Evolutionary conservation across 2,888 invertebrate species (phyloP).

Genomic region (Lydus trimaculatus): DNA sequence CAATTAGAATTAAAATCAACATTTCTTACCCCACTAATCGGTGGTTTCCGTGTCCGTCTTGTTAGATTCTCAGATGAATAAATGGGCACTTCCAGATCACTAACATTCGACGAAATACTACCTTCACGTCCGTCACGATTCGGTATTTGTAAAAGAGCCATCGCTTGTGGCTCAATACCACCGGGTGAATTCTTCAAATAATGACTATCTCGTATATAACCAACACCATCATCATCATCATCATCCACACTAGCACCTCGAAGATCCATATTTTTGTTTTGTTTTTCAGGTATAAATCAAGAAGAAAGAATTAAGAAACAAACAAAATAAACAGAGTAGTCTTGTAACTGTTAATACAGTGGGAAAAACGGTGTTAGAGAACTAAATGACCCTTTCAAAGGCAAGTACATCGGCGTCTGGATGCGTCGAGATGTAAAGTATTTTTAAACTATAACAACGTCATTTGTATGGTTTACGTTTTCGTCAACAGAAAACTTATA

Average conservation of each 20-base stretch:
- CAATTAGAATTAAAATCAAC: no score
- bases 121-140: constrained; percentile 53
- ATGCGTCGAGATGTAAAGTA: constrained; percentile 46
- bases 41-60: constrained; percentile 43
- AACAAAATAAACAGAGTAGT: constrained; percentile 37
- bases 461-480: constrained; percentile 38
- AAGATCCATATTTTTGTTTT: constrained; percentile 47
- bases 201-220: constrained; percentile 65
- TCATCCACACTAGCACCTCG: constrained; percentile 63
- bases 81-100: constrained; percentile 66
- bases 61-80: constrained; percentile 59
- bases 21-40: constrained; percentile 50
- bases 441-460: constrained; percentile 49
- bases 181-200: constrained; percentile 61
- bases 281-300: neutral
- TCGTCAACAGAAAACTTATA: constrained; percentile 47
- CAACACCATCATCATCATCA: constrained; percentile 62
- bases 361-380: constrained; percentile 24
- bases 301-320: constrained; percentile 23
- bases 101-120: constrained; percentile 65
- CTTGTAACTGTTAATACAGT: neutral
- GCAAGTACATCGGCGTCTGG: constrained; percentile 41
- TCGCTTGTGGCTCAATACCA: constrained; percentile 52
- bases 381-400: constrained; percentile 48
- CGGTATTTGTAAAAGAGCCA: constrained; percentile 61